Evolutionary conservation across 1,140 invertebrate species (phyloP).

Genomic region (Ceratina japonica): DNA sequence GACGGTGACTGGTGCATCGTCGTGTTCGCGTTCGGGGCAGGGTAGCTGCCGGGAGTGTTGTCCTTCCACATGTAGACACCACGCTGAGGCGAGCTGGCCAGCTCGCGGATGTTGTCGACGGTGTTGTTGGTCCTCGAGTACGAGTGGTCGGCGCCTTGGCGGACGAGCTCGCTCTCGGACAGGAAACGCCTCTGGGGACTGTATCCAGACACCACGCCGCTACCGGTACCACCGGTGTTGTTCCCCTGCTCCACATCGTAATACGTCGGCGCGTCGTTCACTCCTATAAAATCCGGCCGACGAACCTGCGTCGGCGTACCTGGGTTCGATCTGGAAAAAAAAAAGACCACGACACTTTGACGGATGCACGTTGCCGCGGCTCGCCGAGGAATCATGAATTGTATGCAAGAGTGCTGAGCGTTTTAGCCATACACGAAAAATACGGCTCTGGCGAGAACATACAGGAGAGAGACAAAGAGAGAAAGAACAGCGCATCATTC

Average conservation of each 20-base stretch:
- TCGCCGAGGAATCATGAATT: too few species aligned
- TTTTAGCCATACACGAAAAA: constrained; percentile 74
- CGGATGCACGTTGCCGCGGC: neutral
- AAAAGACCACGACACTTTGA: constrained; percentile 30
- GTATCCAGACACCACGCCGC: constrained; percentile 71
- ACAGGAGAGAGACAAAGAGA: constrained; percentile 66
- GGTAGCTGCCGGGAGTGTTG: constrained; percentile 81
- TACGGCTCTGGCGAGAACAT: constrained; percentile 74
- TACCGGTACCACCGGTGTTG: constrained; percentile 52
- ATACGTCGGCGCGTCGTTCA: constrained; percentile 79
- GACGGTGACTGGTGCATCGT: constrained; percentile 70
- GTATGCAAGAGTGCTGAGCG: constrained; percentile 70
- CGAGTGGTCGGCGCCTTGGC: constrained; percentile 82
- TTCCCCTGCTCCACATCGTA: constrained; percentile 78
- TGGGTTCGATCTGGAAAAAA: constrained; percentile 88
- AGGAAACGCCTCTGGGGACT: constrained; percentile 91
- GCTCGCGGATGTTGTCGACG: constrained; percentile 84
- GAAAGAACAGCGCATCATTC: constrained; percentile 70
- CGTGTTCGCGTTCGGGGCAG: constrained; percentile 41
- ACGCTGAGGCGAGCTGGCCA: constrained; percentile 90
- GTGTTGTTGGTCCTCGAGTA: constrained; percentile 80
- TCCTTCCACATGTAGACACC: constrained; percentile 93
- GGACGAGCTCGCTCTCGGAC: constrained; percentile 90
- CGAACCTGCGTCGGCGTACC: constrained; percentile 92
- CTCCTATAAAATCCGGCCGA: constrained; percentile 91